These are phyloP conservation scores for Tuta absoluta DNA, from an alignment of 2,888 invertebrate genomes.

Conservation along the genomic window DNA sequence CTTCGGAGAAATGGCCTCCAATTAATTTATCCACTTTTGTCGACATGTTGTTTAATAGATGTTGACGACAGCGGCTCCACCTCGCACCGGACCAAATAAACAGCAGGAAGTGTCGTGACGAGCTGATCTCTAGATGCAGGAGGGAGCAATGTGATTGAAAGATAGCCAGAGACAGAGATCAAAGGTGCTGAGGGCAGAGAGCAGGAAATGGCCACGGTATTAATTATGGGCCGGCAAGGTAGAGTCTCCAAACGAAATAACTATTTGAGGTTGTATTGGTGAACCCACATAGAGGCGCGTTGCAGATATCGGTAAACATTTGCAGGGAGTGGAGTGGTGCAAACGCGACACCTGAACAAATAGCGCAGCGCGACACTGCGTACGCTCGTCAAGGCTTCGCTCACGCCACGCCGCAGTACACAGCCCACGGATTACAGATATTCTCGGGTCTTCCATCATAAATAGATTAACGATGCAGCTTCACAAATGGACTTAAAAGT, in stretches of 20 bases:
- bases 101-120: neutral
- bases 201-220: neutral
- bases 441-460: slow-evolving; percentile 5
- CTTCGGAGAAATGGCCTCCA: slow-evolving; percentile 58
- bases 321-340: slow-evolving; percentile 21
- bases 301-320: slow-evolving; percentile 26
- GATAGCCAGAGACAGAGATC: neutral
- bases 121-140: neutral
- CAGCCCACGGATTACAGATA: neutral
- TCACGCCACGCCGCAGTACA: neutral
- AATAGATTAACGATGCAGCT: slow-evolving; percentile 5
- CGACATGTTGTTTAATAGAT: slow-evolving; percentile 60
- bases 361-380: slow-evolving; percentile 11
- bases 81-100: neutral
- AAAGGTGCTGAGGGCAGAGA: slow-evolving; percentile 7
- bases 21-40: slow-evolving; percentile 68
- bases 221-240: neutral
- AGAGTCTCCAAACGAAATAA: neutral
- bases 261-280: neutral
- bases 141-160: neutral
- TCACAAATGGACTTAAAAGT: neutral
- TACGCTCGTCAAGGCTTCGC: slow-evolving; percentile 11
- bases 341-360: slow-evolving; percentile 25
- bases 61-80: neutral
- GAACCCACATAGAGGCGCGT: neutral